Base-by-base conservation (phyloP, 2,888 invertebrate genomes). In the Trypoxylon attenuatum region DNA sequence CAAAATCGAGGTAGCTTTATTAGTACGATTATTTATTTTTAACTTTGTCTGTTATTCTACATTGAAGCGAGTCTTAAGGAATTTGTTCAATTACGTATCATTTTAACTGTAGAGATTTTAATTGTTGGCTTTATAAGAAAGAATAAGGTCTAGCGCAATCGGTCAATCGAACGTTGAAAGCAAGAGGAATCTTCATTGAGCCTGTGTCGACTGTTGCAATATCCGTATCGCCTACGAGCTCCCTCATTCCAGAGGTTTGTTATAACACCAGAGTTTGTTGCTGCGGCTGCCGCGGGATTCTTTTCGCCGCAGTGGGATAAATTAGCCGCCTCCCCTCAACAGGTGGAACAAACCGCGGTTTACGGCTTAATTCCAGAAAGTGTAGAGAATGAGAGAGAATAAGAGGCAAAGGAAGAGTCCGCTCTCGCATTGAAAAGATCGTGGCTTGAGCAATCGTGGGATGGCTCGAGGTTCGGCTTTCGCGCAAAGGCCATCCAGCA, bases 391-490 rank as follows among this genome's bases (percentile, higher is more conserved):
- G 18, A 67, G 57, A 10, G 46, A 13, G 13, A 29, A 13, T 29
- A 29, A n/a, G n/a, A 8, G n/a, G 8, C 4, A 4, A 33, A 13
- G 2, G 13, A 15, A 16, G 64, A 53, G 64, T 27, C 49, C 43
- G 23, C 38, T 52, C 39, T 54, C 39, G 42, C 43, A 43, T 51
- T 63, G 55, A 51, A 51, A 53, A 50, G 59, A 69, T 47, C 25
- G 59, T 39, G 5, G 52, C 60, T 60, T 64, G 63, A 58, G 57
- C 43, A 55, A 73, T 60, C 55, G 29, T 18, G 39, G 51, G 51
- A 43, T 57, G 50, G 38, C 61, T 59, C n/a, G n/a, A 61, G 66
- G 73, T 61, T 64, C 62, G 58, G 66, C 69, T 77, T 78, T 76
- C 70, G 69, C 60, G 64, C 33, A 68, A 65, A 69, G 59, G 68